Percentiles rank a stretch among this genome's conserved stretches.
These are phyloP conservation scores for Mormyrus lacerda DNA, from an alignment of 2,113 vertebrate species.

Conservation along the genomic window DNA sequence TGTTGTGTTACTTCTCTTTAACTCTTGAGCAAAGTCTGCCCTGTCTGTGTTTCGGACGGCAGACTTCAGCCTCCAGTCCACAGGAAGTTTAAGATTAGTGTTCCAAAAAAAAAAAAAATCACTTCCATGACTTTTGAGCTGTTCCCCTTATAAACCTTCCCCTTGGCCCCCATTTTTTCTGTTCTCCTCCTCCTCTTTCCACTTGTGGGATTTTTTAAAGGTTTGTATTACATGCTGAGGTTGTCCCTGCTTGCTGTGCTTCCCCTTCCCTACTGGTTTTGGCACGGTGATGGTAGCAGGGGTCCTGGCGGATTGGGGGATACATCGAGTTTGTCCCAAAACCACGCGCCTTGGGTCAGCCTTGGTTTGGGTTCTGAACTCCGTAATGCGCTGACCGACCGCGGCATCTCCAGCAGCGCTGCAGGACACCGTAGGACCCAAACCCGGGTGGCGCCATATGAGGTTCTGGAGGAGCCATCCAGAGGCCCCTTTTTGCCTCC, in stretches of 20 bases:
- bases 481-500: constrained; percentile 28
- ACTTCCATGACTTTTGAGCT: background rate
- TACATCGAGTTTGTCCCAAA: background rate
- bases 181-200: background rate
- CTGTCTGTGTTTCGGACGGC: constrained; percentile 34
- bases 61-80: constrained; percentile 28
- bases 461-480: constrained; percentile 18
- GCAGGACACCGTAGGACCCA: constrained; percentile 6
- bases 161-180: background rate
- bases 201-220: background rate
- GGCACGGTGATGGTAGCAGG: background rate
- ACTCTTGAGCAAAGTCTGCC: background rate
- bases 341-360: background rate
- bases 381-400: background rate
- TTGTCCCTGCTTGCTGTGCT: background rate
- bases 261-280: background rate
- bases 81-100: constrained; percentile 37
- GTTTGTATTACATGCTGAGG: background rate
- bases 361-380: background rate
- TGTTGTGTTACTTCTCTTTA: background rate
- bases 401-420: background rate
- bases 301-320: background rate
- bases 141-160: background rate
- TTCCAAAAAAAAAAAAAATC: constrained; percentile 9
- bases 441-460: constrained; percentile 23